A percentile compares a stretch with the other conserved stretches of the same genome.
Conservation (phyloP, 2,113 vertebrate genomes). For the Lophura nycthemera region DNA sequence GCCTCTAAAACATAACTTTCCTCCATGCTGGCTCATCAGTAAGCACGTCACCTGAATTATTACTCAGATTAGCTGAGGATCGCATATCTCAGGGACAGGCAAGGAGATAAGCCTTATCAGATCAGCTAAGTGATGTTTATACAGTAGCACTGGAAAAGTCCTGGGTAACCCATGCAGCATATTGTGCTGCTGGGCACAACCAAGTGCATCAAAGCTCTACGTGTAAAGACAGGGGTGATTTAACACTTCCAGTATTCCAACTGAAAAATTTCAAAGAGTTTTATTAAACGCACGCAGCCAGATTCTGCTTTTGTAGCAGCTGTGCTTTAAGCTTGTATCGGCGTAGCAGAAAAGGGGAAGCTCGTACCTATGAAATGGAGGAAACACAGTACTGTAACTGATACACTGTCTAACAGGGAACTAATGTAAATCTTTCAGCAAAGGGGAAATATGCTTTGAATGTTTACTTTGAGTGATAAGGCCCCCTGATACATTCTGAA, state of each 20-base stretch:
- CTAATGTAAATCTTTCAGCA: conserved; percentile 37
- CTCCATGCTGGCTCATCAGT: neutral
- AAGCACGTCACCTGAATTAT: neutral
- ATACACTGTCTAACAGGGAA: neutral
- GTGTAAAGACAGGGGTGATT: neutral
- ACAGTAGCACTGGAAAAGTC: neutral
- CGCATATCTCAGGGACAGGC: fast-evolving
- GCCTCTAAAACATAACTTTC: fast-evolving
- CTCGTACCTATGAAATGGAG: neutral
- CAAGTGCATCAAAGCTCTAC: neutral
- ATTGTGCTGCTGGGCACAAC: neutral
- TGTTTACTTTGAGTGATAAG: conserved; percentile 43
- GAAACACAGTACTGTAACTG: neutral
- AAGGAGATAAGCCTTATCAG: neutral
- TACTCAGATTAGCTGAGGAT: neutral
- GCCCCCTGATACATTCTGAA: neutral
- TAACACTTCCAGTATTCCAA: neutral
- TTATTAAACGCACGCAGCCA: neutral
- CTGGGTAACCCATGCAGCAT: fast-evolving
- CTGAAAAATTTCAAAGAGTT: neutral
- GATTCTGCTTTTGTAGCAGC: neutral
- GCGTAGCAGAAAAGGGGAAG: neutral
- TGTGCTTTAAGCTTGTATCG: neutral
- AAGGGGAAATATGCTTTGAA: neutral
- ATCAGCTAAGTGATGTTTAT: neutral